phyloP scores from a whole-genome alignment of 2,113 vertebrate species.

The Chascanopsetta lugubris region DNA sequence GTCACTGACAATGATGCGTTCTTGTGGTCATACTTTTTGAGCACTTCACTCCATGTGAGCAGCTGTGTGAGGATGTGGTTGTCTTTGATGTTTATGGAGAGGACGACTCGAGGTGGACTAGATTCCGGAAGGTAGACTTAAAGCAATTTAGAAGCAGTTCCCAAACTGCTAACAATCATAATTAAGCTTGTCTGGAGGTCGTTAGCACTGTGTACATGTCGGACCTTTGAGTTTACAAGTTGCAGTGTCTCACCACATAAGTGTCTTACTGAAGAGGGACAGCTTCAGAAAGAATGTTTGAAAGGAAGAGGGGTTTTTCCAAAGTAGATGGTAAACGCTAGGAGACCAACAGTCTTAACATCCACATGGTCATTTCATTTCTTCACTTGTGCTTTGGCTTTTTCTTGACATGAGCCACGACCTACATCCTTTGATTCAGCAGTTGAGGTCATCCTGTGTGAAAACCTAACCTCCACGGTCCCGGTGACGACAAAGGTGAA shows the following conservation, averaged over 20 bases:
- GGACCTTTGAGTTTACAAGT: slow-evolving; percentile 56
- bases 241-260: slow-evolving; percentile 54
- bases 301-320: slow-evolving; percentile 38
- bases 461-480: slow-evolving; percentile 46
- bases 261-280: slow-evolving; percentile 45
- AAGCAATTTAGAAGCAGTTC: slow-evolving; percentile 50
- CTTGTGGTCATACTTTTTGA: slow-evolving; percentile 7
- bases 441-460: slow-evolving; percentile 48
- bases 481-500: slow-evolving; percentile 28
- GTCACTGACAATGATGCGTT: slow-evolving; percentile 5
- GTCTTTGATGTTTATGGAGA: slow-evolving; percentile 43
- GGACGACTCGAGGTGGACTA: slow-evolving; percentile 31
- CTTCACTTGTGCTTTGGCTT: slow-evolving; percentile 36
- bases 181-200: slow-evolving; percentile 68
- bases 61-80: slow-evolving; percentile 44
- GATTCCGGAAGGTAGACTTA: slow-evolving; percentile 52
- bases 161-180: slow-evolving; percentile 57
- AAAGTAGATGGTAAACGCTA: slow-evolving; percentile 29
- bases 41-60: slow-evolving; percentile 17
- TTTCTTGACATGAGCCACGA: slow-evolving; percentile 48
- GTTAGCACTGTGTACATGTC: slow-evolving; percentile 60
- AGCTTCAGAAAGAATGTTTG: slow-evolving; percentile 39
- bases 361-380: slow-evolving; percentile 30
- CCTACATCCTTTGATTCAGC: slow-evolving; percentile 34
- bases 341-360: slow-evolving; percentile 19